Evolutionary conservation across 1,140 invertebrate genomes (phyloP).

Genomic region (Musca vetustissima): DNA sequence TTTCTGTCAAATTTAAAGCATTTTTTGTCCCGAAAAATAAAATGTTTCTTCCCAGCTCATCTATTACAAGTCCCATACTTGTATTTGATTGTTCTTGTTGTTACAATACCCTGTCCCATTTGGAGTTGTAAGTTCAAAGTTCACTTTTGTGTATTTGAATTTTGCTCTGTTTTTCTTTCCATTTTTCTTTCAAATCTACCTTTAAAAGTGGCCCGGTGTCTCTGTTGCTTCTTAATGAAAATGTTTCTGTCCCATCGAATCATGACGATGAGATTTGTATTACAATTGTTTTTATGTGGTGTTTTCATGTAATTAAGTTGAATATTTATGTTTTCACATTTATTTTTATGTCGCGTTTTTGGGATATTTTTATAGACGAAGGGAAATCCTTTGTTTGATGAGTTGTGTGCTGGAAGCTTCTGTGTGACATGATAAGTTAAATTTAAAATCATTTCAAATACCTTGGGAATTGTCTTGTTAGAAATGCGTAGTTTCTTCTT

Average conservation of each 20-base stretch:
- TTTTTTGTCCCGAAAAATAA: background rate
- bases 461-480: no score
- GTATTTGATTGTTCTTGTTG: background rate
- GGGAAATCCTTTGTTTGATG: background rate
- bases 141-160: slow-evolving; percentile 25
- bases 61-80: background rate
- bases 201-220: background rate
- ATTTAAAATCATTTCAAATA: no score
- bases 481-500: no score
- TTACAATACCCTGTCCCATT: background rate
- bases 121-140: slow-evolving; percentile 11
- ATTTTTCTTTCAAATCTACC: no score
- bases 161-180: slow-evolving; percentile 10
- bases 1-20: slow-evolving; percentile 6
- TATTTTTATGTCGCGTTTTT: background rate
- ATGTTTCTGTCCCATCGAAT: background rate
- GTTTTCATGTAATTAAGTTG: slow-evolving; percentile 23
- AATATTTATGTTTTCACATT: slow-evolving; percentile 26
- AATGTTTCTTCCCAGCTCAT: background rate
- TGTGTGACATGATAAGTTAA: no score
- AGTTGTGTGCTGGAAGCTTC: no score
- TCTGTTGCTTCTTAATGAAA: slow-evolving; percentile 21
- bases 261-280: background rate
- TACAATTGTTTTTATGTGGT: slow-evolving; percentile 17
- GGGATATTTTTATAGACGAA: no score